A percentile compares a stretch with the other conserved stretches of the same genome.
Conservation (phyloP, 2,113 vertebrate genomes). For the Nibea coibor region DNA sequence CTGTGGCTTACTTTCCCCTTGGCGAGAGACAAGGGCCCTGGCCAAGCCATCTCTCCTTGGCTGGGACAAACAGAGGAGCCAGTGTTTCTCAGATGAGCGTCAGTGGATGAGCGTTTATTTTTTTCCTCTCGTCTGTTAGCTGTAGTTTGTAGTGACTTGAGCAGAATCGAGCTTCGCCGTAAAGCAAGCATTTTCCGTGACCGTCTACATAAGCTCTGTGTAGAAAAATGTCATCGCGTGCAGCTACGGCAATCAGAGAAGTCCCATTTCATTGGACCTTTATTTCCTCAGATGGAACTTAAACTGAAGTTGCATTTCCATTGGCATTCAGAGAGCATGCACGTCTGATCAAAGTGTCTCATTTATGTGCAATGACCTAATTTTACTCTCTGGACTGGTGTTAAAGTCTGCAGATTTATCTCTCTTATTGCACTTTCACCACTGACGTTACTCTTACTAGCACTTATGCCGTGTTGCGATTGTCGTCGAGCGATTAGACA, state of each 20-base stretch:
- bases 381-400: slow-evolving; percentile 15
- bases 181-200: slow-evolving; percentile 1
- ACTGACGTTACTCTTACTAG: not conserved
- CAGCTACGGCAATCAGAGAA: not conserved
- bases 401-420: slow-evolving; percentile 44
- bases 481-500: not conserved
- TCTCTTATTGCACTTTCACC: slow-evolving; percentile 51
- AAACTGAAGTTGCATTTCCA: not conserved
- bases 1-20: slow-evolving; percentile 42
- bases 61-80: slow-evolving; percentile 57
- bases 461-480: not conserved
- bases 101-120: slow-evolving; percentile 45
- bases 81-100: slow-evolving; percentile 59
- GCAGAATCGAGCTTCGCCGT: not conserved
- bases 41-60: slow-evolving; percentile 34
- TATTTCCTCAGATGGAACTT: not conserved
- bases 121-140: slow-evolving; percentile 6
- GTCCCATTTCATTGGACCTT: not conserved
- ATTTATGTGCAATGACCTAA: slow-evolving; percentile 12
- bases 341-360: not conserved
- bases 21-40: slow-evolving; percentile 24
- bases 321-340: not conserved
- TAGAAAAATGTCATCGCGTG: not conserved
- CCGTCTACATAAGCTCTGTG: not conserved
- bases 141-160: slow-evolving; percentile 35